These are phyloP conservation scores for Zoanthus sociatus DNA, from an alignment of 92 coral and sea anemone species.

Conservation along the genomic window DNA sequence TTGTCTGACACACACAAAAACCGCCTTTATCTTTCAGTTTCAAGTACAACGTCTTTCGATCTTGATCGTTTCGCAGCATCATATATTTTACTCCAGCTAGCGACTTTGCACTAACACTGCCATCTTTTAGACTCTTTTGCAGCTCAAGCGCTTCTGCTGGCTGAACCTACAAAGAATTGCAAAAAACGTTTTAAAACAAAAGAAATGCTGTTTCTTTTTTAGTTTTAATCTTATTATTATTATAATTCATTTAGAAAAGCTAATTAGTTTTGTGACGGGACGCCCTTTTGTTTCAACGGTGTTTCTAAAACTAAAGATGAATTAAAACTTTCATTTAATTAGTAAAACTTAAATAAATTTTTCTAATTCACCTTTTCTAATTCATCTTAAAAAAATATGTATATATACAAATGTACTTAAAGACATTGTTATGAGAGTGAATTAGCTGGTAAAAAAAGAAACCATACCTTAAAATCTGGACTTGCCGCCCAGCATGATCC, in stretches of 20 bases:
- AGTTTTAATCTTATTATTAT: not conserved
- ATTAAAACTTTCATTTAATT: not conserved
- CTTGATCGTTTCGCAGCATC: conserved; percentile 87
- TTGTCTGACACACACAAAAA: conserved; percentile 75
- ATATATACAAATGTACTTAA: not conserved
- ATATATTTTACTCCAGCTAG: conserved; percentile 75
- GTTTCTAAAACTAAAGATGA: not conserved
- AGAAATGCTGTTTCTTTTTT: not conserved
- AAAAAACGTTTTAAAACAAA: not conserved
- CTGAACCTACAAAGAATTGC: conserved; percentile 52
- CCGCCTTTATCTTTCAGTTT: conserved; percentile 87
- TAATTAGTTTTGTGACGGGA: not conserved
- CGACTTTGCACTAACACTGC: conserved; percentile 71
- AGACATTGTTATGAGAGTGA: not conserved
- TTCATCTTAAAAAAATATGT: too few relatives aligned
- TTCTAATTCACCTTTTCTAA: not conserved
- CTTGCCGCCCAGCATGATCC: conserved; percentile 83
- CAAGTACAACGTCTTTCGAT: conserved; percentile 68
- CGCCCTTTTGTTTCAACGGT: not conserved
- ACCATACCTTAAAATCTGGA: conserved; percentile 75
- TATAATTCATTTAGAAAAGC: not conserved
- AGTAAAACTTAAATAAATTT: not conserved
- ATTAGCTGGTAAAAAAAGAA: not conserved
- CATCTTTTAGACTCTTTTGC: conserved; percentile 83
- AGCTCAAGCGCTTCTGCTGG: conserved; percentile 72